Conservation (phyloP, 2,888 invertebrate species). For the Epinotia demarniana region DNA sequence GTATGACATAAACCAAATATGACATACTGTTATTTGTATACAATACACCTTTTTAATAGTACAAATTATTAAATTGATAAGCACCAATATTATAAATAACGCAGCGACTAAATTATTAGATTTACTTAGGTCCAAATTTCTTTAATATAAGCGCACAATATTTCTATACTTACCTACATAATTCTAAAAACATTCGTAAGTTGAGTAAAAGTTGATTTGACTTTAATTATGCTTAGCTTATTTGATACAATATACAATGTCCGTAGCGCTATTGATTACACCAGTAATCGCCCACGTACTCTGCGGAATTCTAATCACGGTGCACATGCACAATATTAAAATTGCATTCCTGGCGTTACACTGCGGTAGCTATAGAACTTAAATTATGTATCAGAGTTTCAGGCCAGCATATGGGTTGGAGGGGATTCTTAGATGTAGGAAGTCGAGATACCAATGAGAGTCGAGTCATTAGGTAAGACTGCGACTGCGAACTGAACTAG, state of each 20-base stretch:
- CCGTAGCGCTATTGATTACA: conserved; percentile 36
- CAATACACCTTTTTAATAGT: conserved; percentile 18
- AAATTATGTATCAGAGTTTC: conserved; percentile 9
- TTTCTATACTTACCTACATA: conserved; percentile 12
- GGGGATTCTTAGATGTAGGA: not conserved
- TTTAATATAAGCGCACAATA: conserved; percentile 20
- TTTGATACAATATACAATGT: conserved; percentile 9
- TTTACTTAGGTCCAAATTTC: conserved; percentile 15
- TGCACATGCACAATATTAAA: conserved; percentile 38
- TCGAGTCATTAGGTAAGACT: conserved; percentile 5
- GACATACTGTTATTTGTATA: conserved; percentile 18
- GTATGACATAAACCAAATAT: conserved; percentile 27
- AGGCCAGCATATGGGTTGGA: not conserved
- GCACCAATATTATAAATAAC: conserved; percentile 22
- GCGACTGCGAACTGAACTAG: not conserved
- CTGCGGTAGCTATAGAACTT: conserved; percentile 20
- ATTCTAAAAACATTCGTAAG: conserved; percentile 9
- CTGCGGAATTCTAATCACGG: conserved; percentile 38
- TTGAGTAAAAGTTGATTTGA: conserved; percentile 20
- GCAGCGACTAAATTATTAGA: conserved; percentile 13
- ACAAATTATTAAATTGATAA: conserved; percentile 5
- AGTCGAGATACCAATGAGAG: not conserved
- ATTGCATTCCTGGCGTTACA: conserved; percentile 30
- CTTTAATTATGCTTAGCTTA: conserved; percentile 35
- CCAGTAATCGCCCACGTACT: conserved; percentile 30